These are phyloP conservation scores for Lagocephalus sceleratus DNA, from an alignment of 2,797 vertebrate species.

Conservation along the genomic window DNA sequence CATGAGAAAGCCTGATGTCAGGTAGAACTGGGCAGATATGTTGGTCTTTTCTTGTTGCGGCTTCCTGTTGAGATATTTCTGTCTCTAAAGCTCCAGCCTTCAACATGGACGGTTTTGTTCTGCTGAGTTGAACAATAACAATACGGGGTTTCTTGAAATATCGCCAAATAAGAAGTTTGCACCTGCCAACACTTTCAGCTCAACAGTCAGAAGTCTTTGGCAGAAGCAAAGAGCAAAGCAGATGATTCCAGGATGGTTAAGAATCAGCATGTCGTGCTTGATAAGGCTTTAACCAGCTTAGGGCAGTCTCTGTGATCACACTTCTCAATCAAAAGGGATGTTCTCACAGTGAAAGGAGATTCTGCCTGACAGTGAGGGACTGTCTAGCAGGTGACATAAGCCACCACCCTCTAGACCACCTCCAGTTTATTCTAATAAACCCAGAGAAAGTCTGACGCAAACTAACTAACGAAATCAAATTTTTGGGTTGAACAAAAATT, in stretches of 20 bases:
- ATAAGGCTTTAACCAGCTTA: constrained; percentile 77
- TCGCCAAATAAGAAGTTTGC: neutral
- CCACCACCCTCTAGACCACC: constrained; percentile 8
- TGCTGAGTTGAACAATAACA: constrained; percentile 1
- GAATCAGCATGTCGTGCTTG: constrained; percentile 73
- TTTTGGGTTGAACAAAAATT: neutral
- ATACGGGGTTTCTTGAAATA: too few relatives aligned
- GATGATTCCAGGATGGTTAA: constrained; percentile 52
- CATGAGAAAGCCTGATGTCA: constrained; percentile 7
- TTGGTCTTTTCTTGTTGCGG: constrained; percentile 16
- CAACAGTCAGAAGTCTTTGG: constrained; percentile 29
- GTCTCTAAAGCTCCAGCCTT: constrained; percentile 2
- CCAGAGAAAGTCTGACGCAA: too few relatives aligned
- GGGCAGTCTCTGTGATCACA: constrained; percentile 36
- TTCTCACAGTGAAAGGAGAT: constrained; percentile 58
- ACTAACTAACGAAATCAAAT: too few relatives aligned
- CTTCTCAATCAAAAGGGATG: constrained; percentile 66
- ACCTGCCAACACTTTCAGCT: neutral
- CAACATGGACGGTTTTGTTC: neutral
- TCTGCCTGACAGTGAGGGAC: constrained; percentile 20
- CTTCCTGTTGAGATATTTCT: constrained; percentile 31
- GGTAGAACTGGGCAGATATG: constrained; percentile 6
- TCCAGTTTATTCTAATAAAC: too few relatives aligned
- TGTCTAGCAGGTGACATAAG: constrained; percentile 17
- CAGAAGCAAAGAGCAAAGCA: constrained; percentile 44